Conservation (phyloP, 1,140 invertebrate genomes). For the Listronotus bonariensis region DNA sequence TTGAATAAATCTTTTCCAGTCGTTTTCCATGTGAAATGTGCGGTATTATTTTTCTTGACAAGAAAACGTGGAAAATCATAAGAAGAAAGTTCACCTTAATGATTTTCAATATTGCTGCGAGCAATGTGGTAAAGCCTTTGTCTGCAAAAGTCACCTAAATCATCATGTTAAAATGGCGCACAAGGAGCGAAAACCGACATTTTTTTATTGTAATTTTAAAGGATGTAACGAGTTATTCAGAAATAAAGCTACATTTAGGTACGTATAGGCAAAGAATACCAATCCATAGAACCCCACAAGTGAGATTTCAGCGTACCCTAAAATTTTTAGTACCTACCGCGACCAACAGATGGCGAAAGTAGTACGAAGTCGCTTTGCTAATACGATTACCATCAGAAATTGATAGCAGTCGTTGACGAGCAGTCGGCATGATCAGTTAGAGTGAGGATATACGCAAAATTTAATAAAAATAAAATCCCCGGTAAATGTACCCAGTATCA, state of each 20-base stretch:
- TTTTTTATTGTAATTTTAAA: background rate
- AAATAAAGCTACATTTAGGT: slow-evolving; percentile 16
- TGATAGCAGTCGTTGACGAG: too few species aligned
- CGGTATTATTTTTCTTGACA: slow-evolving; percentile 19
- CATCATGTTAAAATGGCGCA: slow-evolving; percentile 60
- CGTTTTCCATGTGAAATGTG: slow-evolving; percentile 25
- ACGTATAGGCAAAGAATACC: too few species aligned
- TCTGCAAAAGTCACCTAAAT: slow-evolving; percentile 7
- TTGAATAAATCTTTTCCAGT: slow-evolving; percentile 8
- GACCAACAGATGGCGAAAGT: too few species aligned
- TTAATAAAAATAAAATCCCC: too few species aligned
- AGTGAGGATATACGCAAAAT: too few species aligned
- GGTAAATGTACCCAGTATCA: too few species aligned
- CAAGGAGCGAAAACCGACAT: background rate
- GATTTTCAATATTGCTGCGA: slow-evolving; percentile 21
- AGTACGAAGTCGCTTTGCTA: too few species aligned
- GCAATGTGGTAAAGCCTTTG: slow-evolving; percentile 11
- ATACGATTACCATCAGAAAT: too few species aligned
- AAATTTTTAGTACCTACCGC: too few species aligned
- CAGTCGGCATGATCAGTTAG: too few species aligned
- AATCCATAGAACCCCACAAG: too few species aligned
- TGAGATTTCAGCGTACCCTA: too few species aligned
- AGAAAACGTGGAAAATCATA: slow-evolving; percentile 30
- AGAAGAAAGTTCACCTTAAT: slow-evolving; percentile 20
- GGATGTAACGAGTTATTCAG: slow-evolving; percentile 16